Conservation (phyloP, 2,888 invertebrate species). For the Patella pellucida region DNA sequence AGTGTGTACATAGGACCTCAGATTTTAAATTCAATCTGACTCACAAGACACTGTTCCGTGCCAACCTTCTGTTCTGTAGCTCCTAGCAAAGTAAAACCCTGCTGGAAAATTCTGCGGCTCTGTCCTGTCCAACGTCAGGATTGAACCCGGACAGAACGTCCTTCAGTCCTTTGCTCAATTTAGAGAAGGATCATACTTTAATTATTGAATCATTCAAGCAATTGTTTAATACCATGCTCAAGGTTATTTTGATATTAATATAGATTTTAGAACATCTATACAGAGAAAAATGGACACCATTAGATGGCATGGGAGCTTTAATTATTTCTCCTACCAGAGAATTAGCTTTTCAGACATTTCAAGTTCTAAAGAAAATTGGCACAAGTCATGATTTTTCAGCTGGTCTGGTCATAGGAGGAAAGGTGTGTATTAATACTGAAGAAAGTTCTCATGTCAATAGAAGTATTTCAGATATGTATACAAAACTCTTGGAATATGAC, state of each 20-base stretch:
- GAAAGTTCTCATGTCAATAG: too few species aligned
- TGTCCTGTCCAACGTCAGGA: too few species aligned
- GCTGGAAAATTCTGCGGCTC: too few species aligned
- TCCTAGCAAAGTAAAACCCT: too few species aligned
- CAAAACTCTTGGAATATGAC: not conserved
- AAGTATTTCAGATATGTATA: too few species aligned
- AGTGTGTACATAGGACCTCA: too few species aligned
- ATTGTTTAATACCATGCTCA: not conserved
- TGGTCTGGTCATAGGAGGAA: constrained; percentile 87
- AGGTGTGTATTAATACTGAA: constrained; percentile 46
- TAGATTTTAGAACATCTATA: constrained; percentile 75
- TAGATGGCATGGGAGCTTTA: constrained; percentile 93
- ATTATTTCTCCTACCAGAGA: constrained; percentile 98
- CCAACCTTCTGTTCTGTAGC: too few species aligned
- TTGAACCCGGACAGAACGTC: too few species aligned
- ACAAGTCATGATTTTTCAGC: constrained; percentile 92
- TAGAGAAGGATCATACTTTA: too few species aligned
- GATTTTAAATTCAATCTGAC: too few species aligned
- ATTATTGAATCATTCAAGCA: not conserved
- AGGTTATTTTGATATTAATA: constrained; percentile 15
- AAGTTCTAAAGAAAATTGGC: constrained; percentile 89
- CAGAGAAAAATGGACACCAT: constrained; percentile 86
- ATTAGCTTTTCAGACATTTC: constrained; percentile 96
- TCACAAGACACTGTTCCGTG: too few species aligned
- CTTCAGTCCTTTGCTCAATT: too few species aligned